Conservation (phyloP, 2,113 vertebrate genomes). For the Hippocampus comes region DNA sequence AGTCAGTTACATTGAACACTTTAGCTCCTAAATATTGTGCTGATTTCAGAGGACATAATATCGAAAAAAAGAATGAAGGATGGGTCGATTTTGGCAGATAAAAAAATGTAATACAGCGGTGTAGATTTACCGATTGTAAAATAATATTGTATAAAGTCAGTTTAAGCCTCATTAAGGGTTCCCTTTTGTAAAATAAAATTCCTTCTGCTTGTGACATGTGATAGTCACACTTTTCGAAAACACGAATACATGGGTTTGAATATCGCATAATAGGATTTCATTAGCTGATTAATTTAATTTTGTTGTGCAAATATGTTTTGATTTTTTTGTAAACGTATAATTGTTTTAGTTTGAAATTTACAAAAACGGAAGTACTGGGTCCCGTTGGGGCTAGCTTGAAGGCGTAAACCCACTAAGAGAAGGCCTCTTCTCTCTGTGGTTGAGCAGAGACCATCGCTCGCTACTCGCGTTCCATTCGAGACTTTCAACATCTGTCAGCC, state of each 20-base stretch:
- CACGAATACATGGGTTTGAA: not conserved
- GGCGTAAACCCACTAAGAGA: slow-evolving; percentile 28
- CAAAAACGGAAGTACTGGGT: not conserved
- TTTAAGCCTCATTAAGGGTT: not conserved
- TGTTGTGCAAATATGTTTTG: not conserved
- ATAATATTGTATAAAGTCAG: not conserved
- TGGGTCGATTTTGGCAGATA: slow-evolving; percentile 14
- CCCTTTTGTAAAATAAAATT: not conserved
- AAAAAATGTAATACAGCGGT: slow-evolving; percentile 12
- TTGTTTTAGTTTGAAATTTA: slow-evolving; percentile 36
- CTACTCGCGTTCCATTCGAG: slow-evolving; percentile 18
- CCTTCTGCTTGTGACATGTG: not conserved
- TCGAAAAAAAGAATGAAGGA: slow-evolving; percentile 7
- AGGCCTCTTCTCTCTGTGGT: slow-evolving; percentile 54
- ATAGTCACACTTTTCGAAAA: not conserved
- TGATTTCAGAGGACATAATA: not conserved
- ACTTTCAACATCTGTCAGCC: slow-evolving; percentile 54
- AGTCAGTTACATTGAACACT: not conserved
- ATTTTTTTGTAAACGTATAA: not conserved
- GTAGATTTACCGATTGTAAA: not conserved
- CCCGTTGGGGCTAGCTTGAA: fast-evolving
- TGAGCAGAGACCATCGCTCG: not conserved
- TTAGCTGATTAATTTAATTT: not conserved
- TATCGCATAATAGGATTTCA: too few relatives aligned
- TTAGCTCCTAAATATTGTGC: not conserved